Evolutionary conservation across 2,797 vertebrate genomes (phyloP).

Genomic region (Acipenser ruthenus): DNA sequence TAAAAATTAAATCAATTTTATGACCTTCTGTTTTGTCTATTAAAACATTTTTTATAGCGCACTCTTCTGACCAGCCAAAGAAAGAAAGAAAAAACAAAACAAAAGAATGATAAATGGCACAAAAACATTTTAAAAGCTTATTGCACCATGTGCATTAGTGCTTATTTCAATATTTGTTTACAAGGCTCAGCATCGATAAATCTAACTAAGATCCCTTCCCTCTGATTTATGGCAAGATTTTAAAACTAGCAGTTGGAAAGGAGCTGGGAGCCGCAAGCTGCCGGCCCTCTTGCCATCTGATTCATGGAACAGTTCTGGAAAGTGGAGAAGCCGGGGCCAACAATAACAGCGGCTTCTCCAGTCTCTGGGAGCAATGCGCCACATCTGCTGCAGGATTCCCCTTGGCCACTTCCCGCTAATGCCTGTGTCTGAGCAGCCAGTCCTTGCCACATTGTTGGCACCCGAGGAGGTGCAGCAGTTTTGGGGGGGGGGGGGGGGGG

Average conservation of each 20-base stretch:
- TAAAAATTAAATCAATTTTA: slow-evolving; percentile 4
- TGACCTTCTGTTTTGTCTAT: slow-evolving; percentile 15
- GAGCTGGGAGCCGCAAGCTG: slow-evolving; percentile 9
- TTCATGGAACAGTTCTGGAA: slow-evolving; percentile 3
- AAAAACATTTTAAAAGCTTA: slow-evolving; percentile 20
- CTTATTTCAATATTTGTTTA: slow-evolving; percentile 36
- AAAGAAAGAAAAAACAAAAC: not conserved
- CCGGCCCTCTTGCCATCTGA: slow-evolving; percentile 11
- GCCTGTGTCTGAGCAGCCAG: slow-evolving; percentile 6
- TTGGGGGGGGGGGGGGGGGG: not conserved
- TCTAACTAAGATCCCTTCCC: slow-evolving; percentile 21
- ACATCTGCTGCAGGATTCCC: not conserved
- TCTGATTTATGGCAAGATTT: slow-evolving; percentile 25
- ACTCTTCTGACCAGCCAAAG: slow-evolving; percentile 11
- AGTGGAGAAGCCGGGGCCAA: not conserved
- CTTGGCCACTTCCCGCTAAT: not conserved
- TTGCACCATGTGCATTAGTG: slow-evolving; percentile 16
- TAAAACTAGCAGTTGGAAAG: slow-evolving; percentile 18
- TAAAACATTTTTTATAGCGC: slow-evolving; percentile 15
- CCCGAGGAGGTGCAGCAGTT: not conserved
- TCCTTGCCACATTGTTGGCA: slow-evolving; percentile 5
- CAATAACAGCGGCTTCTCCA: slow-evolving; percentile 20
- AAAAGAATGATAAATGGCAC: slow-evolving; percentile 15
- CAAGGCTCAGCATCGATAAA: slow-evolving; percentile 22
- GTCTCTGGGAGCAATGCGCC: not conserved